These are phyloP conservation scores for Trichogramma dendrolimi DNA, from an alignment of 2,888 invertebrate genomes.

Conservation along the genomic window DNA sequence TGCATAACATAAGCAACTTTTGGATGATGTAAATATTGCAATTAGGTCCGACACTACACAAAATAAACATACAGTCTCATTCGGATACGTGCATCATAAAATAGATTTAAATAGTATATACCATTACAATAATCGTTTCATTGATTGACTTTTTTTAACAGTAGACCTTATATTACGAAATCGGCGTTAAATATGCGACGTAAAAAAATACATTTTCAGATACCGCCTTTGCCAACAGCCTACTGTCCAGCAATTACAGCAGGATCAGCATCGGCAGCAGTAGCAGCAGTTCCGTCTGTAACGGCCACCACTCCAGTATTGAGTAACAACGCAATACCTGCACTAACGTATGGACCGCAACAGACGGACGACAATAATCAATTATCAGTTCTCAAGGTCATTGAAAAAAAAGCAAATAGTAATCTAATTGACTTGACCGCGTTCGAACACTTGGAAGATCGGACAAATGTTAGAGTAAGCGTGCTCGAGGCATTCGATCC, in stretches of 20 bases:
- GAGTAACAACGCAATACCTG: constrained; percentile 27
- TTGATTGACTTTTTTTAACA: neutral
- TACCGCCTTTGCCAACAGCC: constrained; percentile 49
- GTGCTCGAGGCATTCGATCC: constrained; percentile 87
- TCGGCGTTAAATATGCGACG: too few relatives aligned
- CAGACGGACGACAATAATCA: constrained; percentile 40
- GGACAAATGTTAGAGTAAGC: constrained; percentile 60
- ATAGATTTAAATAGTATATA: too few relatives aligned
- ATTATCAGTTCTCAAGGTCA: constrained; percentile 50
- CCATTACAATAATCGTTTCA: too few relatives aligned
- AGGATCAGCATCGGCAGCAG: too few relatives aligned
- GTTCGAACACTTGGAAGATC: constrained; percentile 51
- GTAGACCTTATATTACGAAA: too few relatives aligned
- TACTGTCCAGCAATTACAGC: constrained; percentile 39
- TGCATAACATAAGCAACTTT: too few relatives aligned
- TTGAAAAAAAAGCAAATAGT: constrained; percentile 54
- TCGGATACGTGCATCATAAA: too few relatives aligned
- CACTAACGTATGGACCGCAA: constrained; percentile 29
- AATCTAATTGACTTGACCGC: constrained; percentile 60
- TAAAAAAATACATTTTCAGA: constrained; percentile 36
- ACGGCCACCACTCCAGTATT: constrained; percentile 6
- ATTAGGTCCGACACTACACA: too few relatives aligned
- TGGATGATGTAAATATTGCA: too few relatives aligned
- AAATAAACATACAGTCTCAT: too few relatives aligned
- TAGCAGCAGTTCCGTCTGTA: neutral